Percentiles rank a stretch among this genome's conserved stretches.
phyloP scores from a whole-genome alignment of 2,113 vertebrate genomes.

The Chroicocephalus ridibundus region DNA sequence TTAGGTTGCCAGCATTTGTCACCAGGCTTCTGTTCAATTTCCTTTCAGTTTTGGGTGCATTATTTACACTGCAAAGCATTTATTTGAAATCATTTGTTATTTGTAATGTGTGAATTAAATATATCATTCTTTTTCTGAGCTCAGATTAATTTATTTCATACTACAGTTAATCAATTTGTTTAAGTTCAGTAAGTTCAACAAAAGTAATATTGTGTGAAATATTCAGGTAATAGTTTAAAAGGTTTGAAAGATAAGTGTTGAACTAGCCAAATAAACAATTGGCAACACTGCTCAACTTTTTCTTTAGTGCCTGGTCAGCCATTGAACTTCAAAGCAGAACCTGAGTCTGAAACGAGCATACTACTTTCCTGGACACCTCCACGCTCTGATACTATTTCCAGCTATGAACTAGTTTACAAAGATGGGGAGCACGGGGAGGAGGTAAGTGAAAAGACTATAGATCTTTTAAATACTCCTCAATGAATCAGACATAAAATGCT shows the following conservation, averaged over 20 bases:
- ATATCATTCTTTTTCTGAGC: background rate
- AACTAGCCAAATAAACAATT: background rate
- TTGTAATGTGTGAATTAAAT: background rate
- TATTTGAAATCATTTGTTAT: background rate
- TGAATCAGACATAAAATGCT: background rate
- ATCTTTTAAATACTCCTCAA: background rate
- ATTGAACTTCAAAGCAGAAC: slow-evolving; percentile 94
- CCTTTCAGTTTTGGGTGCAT: background rate
- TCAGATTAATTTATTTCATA: background rate
- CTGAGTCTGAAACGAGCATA: slow-evolving; percentile 97
- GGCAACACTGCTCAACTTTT: background rate
- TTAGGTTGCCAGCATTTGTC: background rate
- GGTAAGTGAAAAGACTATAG: slow-evolving; percentile 67
- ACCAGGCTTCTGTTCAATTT: background rate
- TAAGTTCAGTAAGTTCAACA: background rate
- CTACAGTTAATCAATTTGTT: background rate
- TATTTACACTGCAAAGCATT: background rate
- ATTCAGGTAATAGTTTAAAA: background rate
- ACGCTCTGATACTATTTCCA: slow-evolving; percentile 91
- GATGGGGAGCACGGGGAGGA: slow-evolving; percentile 95
- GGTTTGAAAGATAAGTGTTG: background rate
- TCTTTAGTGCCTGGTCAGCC: slow-evolving; percentile 93
- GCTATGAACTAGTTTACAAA: slow-evolving; percentile 93
- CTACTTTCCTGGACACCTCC: slow-evolving; percentile 94
- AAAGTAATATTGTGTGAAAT: background rate